Base-by-base conservation (phyloP, 2,888 invertebrate genomes). In the Lepidochitona cinerea region DNA sequence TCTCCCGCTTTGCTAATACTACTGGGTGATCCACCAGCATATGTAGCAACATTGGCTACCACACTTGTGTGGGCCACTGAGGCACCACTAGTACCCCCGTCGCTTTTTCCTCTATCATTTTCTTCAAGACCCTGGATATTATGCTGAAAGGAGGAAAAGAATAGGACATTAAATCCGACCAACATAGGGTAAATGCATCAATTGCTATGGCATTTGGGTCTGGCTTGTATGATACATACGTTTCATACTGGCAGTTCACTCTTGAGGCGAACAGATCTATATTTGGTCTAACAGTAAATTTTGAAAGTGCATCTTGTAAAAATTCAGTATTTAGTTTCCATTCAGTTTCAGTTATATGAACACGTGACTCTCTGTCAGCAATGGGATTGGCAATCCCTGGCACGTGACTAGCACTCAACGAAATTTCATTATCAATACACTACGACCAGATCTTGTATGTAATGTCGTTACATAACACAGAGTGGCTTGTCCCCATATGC, bases 241-340 rank as follows among this genome's bases (percentile, higher is more conserved):
- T 49, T 67, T 65, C 32, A 6, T 52, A 37, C 52, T 77, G 74
- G 26, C 12, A 37, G 52, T 77, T 77, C 18, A 70, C 35, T n/a
- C 72, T 72, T 23, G 75, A 73, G 23, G 75, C 77, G 71, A 77
- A 77, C 26, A 77, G 23, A 65, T 77, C 75, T 52, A 75, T 71
- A 6, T 65, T 35, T 35, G 70, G 70, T 7, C 12, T 7, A n/a
- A 29, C 26, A 18, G n/a, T 14, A 12, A 66, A 52, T 26, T 29
- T 59, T 23, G 14, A 29, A 18, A 71, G 18, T 9, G 71, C 68
- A n/a, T 54, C 14, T 29, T 33, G 37, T 32, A 74, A 26, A 12
- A 71, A 26, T 6, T n/a, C 32, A 32, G 37, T 26, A 41, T 74
- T 68, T 6, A 74, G 35, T 52, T 64, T 74, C 74, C 74, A 74